These are phyloP conservation scores for Grammomys surdaster DNA, from an alignment of 2,113 vertebrate species.

Conservation along the genomic window DNA sequence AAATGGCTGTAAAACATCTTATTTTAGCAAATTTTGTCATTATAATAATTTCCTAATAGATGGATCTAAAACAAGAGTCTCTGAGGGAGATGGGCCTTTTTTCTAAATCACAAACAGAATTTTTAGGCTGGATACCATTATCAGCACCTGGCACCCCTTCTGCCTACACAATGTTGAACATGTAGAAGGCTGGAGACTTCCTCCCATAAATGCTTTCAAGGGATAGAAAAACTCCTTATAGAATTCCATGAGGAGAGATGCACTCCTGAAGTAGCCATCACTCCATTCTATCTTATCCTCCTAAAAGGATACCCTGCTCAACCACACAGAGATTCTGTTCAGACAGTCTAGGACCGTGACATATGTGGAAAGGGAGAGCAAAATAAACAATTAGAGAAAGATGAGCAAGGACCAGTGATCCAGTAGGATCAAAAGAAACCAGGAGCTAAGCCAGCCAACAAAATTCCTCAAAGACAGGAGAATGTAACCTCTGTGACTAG, in stretches of 20 bases:
- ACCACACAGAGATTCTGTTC: background rate
- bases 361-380: background rate
- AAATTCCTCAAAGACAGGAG: background rate
- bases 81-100: background rate
- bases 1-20: slow-evolving; percentile 14
- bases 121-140: background rate
- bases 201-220: background rate
- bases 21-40: slow-evolving; percentile 18
- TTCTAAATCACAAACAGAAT: slow-evolving; percentile 22
- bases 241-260: background rate
- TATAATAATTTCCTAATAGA: background rate
- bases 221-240: background rate
- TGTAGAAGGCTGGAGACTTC: background rate
- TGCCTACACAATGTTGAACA: background rate
- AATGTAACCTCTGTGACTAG: background rate
- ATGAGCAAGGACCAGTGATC: background rate
- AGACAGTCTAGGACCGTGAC: background rate
- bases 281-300: background rate
- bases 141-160: background rate
- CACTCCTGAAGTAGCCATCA: background rate
- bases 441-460: background rate
- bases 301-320: background rate
- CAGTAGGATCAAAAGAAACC: background rate
- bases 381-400: background rate
- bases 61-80: background rate